A percentile compares a stretch with the other conserved stretches of the same genome.
These are phyloP conservation scores for Steromphala cineraria DNA, from an alignment of 2,888 invertebrate species.

Conservation along the genomic window DNA sequence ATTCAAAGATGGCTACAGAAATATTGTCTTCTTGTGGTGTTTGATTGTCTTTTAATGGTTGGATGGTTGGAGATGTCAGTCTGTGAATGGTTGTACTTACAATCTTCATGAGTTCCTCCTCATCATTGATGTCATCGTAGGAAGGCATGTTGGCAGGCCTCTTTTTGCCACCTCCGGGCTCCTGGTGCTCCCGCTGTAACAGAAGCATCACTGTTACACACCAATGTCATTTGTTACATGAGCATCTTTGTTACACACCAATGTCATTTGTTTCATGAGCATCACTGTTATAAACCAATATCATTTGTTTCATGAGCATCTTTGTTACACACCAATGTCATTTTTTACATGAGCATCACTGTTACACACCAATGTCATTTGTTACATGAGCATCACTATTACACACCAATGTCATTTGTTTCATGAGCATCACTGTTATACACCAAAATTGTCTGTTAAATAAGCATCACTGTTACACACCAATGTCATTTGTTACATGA, in stretches of 20 bases:
- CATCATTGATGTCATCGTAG: slow-evolving; percentile 59
- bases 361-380: neutral
- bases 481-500: too few relatives aligned
- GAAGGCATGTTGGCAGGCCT: slow-evolving; percentile 46
- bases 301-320: too few relatives aligned
- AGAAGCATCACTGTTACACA: neutral
- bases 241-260: neutral
- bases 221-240: neutral
- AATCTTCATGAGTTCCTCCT: slow-evolving; percentile 66
- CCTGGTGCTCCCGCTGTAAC: slow-evolving; percentile 18
- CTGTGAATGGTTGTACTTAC: slow-evolving; percentile 41
- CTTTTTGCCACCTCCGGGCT: slow-evolving; percentile 30
- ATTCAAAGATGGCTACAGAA: too few relatives aligned
- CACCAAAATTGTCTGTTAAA: too few relatives aligned
- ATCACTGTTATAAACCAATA: too few relatives aligned
- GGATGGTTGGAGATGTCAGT: too few relatives aligned
- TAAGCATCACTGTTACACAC: too few relatives aligned
- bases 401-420: neutral
- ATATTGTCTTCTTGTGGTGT: too few relatives aligned
- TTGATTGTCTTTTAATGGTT: too few relatives aligned
- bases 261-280: too few relatives aligned
- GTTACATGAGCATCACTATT: neutral
- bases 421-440: too few relatives aligned
- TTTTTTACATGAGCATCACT: neutral
- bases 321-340: too few relatives aligned